Percentiles rank a stretch among this genome's conserved stretches.
Conservation (phyloP, 2,113 vertebrate genomes). For the Pleuronectes platessa region DNA sequence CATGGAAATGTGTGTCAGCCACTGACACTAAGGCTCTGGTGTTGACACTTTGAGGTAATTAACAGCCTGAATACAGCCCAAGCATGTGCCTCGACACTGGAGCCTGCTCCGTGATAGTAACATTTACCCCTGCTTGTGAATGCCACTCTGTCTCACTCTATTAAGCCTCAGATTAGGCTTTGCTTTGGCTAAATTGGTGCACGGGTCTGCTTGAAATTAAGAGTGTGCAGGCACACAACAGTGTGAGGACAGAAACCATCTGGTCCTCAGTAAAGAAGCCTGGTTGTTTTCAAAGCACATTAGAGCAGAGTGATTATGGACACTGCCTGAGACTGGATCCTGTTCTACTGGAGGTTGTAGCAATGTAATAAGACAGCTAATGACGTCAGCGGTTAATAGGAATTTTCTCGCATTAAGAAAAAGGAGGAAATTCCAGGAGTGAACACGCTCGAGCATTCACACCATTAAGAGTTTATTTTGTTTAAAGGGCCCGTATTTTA, state of each 20-base stretch:
- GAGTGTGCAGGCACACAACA: constrained; percentile 38
- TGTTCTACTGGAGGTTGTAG: constrained; percentile 31
- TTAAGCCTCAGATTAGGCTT: constrained; percentile 41
- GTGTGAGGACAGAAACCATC: constrained; percentile 61
- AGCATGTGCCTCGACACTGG: constrained; percentile 44
- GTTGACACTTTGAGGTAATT: constrained; percentile 56
- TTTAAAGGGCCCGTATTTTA: not conserved
- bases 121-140: constrained; percentile 46
- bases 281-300: constrained; percentile 55
- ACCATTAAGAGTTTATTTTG: not conserved
- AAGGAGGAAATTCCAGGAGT: not conserved
- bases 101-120: constrained; percentile 31
- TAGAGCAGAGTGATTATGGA: constrained; percentile 29
- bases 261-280: constrained; percentile 53
- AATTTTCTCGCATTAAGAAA: not conserved
- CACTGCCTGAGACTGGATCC: constrained; percentile 25
- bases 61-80: constrained; percentile 51
- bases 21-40: constrained; percentile 43
- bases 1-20: constrained; percentile 50
- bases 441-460: not conserved
- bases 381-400: constrained; percentile 3
- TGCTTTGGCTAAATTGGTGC: constrained; percentile 51
- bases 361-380: constrained; percentile 19
- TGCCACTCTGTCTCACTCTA: constrained; percentile 55
- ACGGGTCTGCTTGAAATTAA: constrained; percentile 58